These are phyloP conservation scores for Acleris laterana DNA, from an alignment of 2,888 invertebrate genomes.

Conservation along the genomic window DNA sequence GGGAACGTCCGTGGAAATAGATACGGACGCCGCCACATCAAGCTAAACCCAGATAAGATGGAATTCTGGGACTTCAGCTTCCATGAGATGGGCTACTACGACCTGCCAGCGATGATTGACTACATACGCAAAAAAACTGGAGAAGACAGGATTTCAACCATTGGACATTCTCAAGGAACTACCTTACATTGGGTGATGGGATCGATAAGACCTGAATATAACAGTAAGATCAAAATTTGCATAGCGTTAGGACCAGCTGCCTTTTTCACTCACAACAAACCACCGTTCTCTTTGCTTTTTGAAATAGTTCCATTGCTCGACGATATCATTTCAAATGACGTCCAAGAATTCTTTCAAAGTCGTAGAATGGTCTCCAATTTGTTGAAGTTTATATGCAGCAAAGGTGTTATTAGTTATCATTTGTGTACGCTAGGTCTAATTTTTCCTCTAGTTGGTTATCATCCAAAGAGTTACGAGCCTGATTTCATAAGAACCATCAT, in stretches of 20 bases:
- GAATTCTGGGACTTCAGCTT: constrained; percentile 85
- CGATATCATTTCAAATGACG: background rate
- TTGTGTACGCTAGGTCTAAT: background rate
- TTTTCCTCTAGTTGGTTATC: background rate
- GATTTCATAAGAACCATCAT: background rate
- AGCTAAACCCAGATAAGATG: constrained; percentile 59
- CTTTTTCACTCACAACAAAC: background rate
- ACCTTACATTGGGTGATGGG: constrained; percentile 83
- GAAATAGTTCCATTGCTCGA: background rate
- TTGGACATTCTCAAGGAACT: constrained; percentile 89
- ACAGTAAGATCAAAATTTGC: constrained; percentile 81
- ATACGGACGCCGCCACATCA: constrained; percentile 84
- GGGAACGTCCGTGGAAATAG: constrained; percentile 85
- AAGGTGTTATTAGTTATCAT: background rate
- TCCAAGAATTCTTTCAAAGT: background rate
- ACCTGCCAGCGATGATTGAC: constrained; percentile 87
- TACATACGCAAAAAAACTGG: constrained; percentile 68
- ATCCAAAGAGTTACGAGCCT: background rate
- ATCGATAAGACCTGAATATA: constrained; percentile 83
- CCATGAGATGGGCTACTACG: constrained; percentile 89
- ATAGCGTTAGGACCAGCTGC: constrained; percentile 53
- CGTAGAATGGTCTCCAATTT: background rate
- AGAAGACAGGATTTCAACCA: constrained; percentile 83
- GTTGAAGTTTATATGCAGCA: background rate
- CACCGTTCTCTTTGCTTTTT: background rate